Percentiles rank a stretch among this genome's conserved stretches.
phyloP scores from a whole-genome alignment of 2,888 invertebrate species.

The Piscicola geometra region DNA sequence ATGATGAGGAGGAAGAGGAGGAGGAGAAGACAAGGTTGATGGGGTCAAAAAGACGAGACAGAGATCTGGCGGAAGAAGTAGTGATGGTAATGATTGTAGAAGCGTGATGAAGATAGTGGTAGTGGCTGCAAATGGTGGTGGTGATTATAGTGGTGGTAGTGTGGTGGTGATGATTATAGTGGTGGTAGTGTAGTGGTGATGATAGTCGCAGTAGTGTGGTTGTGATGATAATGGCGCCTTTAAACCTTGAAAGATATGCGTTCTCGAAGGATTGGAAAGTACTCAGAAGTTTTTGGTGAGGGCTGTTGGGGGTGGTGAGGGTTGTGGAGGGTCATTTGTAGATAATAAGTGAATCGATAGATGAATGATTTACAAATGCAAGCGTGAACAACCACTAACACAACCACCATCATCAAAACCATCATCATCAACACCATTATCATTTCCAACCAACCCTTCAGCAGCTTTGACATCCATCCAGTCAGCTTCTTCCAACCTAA shows the following conservation, averaged over 20 bases:
- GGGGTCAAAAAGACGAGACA: slow-evolving; percentile 75
- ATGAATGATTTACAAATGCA: no score
- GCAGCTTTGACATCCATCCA: slow-evolving; percentile 32
- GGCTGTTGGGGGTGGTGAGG: no score
- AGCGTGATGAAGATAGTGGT: not conserved
- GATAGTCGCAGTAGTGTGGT: slow-evolving; percentile 73
- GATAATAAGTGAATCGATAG: no score
- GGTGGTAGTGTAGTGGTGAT: no score
- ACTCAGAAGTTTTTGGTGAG: slow-evolving; percentile 55
- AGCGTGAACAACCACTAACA: no score
- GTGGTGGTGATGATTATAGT: slow-evolving; percentile 58
- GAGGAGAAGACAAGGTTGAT: slow-evolving; percentile 74
- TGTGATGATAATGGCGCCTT: slow-evolving; percentile 75
- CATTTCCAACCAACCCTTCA: no score
- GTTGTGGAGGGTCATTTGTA: no score
- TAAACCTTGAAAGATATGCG: slow-evolving; percentile 73
- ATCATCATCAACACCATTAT: no score
- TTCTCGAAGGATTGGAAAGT: slow-evolving; percentile 72
- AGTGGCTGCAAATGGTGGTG: no score
- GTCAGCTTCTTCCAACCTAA: not conserved
- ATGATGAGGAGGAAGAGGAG: slow-evolving; percentile 59
- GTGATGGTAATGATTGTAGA: not conserved
- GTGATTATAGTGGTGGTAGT: slow-evolving; percentile 48
- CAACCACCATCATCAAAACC: no score
- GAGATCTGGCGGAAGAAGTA: slow-evolving; percentile 59